Conservation (phyloP, 2,888 invertebrate species). For the Gymnosoma rotundatum region DNA sequence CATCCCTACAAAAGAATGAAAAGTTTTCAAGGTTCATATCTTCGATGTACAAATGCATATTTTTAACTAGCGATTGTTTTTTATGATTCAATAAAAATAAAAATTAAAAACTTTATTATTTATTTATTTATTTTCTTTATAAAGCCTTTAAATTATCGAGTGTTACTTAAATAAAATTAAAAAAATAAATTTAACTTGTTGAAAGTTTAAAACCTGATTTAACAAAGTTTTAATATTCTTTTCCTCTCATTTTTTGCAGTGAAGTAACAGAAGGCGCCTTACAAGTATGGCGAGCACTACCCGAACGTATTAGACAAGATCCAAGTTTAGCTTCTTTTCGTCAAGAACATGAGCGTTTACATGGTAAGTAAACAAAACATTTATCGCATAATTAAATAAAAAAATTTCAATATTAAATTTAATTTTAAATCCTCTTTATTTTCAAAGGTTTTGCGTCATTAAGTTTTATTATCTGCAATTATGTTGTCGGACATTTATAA, state of each 20-base stretch:
- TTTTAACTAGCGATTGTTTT: no score
- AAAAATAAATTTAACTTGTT: no score
- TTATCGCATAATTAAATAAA: neutral
- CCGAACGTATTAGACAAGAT: slow-evolving; percentile 87
- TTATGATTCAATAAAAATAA: no score
- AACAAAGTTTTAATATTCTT: neutral
- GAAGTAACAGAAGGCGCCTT: slow-evolving; percentile 86
- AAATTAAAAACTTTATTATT: no score
- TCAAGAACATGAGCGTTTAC: slow-evolving; percentile 82
- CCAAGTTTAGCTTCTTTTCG: slow-evolving; percentile 86
- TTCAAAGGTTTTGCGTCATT: slow-evolving; percentile 15
- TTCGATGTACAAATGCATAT: no score
- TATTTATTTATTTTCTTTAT: no score
- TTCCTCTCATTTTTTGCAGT: slow-evolving; percentile 73
- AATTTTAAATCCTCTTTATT: no score
- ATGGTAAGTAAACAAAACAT: slow-evolving; percentile 73
- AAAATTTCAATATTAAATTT: neutral
- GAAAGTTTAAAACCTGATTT: neutral
- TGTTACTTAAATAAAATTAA: neutral
- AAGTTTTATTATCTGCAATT: slow-evolving; percentile 41
- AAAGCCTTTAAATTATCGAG: no score
- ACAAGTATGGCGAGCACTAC: slow-evolving; percentile 86
- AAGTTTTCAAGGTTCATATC: no score
- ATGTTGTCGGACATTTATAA: neutral
- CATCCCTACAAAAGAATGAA: no score